phyloP scores from a whole-genome alignment of 2,113 vertebrate genomes.

The Alouatta palliata region DNA sequence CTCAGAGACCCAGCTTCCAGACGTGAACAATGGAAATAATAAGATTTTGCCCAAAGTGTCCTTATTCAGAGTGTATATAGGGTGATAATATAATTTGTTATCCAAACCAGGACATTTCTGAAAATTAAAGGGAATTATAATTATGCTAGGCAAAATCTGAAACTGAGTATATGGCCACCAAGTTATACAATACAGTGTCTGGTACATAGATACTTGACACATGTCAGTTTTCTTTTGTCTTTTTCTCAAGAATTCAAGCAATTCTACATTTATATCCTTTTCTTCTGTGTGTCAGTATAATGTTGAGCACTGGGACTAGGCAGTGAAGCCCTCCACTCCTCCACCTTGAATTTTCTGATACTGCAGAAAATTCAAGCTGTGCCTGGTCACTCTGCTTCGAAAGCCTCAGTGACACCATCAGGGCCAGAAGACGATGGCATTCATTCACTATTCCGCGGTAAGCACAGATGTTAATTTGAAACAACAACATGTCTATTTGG shows the following conservation, averaged over 20 bases:
- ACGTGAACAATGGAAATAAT: neutral
- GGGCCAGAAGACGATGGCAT: slow-evolving; percentile 48
- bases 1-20: neutral
- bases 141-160: neutral
- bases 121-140: neutral
- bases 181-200: neutral
- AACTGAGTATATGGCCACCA: neutral
- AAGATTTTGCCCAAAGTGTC: neutral
- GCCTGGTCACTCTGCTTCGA: neutral
- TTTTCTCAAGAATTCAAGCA: slow-evolving; percentile 24
- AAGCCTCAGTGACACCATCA: neutral
- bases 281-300: neutral
- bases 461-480: slow-evolving; percentile 52
- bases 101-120: neutral
- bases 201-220: neutral
- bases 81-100: neutral
- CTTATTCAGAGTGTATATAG: neutral
- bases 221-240: neutral
- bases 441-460: slow-evolving; percentile 32
- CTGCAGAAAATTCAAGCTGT: neutral
- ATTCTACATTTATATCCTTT: neutral
- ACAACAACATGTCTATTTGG: slow-evolving; percentile 61
- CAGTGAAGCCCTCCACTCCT: neutral
- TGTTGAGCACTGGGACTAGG: neutral
- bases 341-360: neutral